A percentile compares a stretch with the other conserved stretches of the same genome.
Conservation (phyloP, 2,888 invertebrate species). For the Panorpa germanica region DNA sequence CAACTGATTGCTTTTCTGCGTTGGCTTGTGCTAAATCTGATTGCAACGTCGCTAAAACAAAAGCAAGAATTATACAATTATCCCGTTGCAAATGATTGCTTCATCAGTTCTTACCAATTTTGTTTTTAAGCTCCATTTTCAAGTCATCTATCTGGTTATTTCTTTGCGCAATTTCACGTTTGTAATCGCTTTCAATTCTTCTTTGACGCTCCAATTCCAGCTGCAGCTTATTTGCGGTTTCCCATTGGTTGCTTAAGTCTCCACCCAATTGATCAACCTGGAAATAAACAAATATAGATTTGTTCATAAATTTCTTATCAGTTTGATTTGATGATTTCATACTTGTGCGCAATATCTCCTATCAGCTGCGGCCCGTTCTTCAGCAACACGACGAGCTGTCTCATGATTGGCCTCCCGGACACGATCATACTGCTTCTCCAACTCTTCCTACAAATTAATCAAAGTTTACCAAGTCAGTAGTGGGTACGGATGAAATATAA, state of each 20-base stretch:
- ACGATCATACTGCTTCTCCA: conserved; percentile 56
- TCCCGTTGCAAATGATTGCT: conserved; percentile 12
- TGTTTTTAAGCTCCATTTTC: conserved; percentile 59
- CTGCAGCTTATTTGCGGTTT: conserved; percentile 55
- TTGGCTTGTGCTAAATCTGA: conserved; percentile 57
- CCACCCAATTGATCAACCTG: conserved; percentile 59
- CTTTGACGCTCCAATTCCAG: conserved; percentile 63
- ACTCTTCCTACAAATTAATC: conserved; percentile 36
- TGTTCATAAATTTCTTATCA: background rate
- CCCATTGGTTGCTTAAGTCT: conserved; percentile 64
- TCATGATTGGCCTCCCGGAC: conserved; percentile 58
- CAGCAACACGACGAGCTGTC: conserved; percentile 47
- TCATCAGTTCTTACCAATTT: conserved; percentile 34
- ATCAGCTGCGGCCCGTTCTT: conserved; percentile 53
- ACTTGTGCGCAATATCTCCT: conserved; percentile 46
- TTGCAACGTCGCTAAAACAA: conserved; percentile 42
- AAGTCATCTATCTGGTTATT: conserved; percentile 58
- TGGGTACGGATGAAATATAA: background rate
- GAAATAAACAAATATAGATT: background rate
- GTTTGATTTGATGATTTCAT: too few relatives aligned
- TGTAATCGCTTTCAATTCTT: conserved; percentile 53
- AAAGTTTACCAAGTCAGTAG: background rate
- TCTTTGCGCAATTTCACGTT: conserved; percentile 59
- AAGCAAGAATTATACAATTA: conserved; percentile 10
- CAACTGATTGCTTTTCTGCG: conserved; percentile 59